Base-by-base conservation (phyloP, 2,113 vertebrate genomes). In the Astur gentilis region DNA sequence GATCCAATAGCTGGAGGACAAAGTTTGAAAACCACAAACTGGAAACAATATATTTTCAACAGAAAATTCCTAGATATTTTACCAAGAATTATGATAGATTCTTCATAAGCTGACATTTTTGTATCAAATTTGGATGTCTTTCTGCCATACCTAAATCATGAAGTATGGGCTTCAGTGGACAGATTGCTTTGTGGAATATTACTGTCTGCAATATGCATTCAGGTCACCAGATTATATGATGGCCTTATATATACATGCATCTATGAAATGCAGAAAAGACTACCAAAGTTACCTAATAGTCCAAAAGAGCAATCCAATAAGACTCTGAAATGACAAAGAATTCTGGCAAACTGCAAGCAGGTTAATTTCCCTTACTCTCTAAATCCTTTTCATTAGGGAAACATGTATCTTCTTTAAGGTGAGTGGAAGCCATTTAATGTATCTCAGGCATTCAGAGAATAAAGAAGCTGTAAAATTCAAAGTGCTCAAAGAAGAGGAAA, bases 141-240 rank as follows among this genome's bases (percentile, higher is more conserved):
- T 65, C 49, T 52, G 27, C 38, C 38, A 19, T 16, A 60, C 8
- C n/a, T 58, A 64, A 73, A 69, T 17, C 26, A 34, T 26, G 31
- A 47, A 29, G 25, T 15, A 50, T 5, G 29, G 17, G 29, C 66
- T 54, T 80, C n/a, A 49, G 34, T 9, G 29, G 45, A 40, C 16
- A 31, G 40, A 55, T 52, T 61, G 38, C 40, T 75, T 26, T 64
- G 32, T 29, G 19, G 66, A 92, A 13, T 50, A 23, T 19, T n/a
- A 38, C n/a, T n/a, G 60, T 9, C n/a, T 83, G 62, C 1, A 5
- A 40, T 29, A 77, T 0, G 6, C 0, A 3, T 64, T 32, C n/a
- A 26, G 44, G 29, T 16, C 44, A 75, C 34, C 27, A 45, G 57
- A 36, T 42, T 21, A 81, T 26, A 58, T 15, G 20, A 71, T 13